Conservation (phyloP, 2,888 invertebrate genomes). For the Ryuthela nishihirai region DNA sequence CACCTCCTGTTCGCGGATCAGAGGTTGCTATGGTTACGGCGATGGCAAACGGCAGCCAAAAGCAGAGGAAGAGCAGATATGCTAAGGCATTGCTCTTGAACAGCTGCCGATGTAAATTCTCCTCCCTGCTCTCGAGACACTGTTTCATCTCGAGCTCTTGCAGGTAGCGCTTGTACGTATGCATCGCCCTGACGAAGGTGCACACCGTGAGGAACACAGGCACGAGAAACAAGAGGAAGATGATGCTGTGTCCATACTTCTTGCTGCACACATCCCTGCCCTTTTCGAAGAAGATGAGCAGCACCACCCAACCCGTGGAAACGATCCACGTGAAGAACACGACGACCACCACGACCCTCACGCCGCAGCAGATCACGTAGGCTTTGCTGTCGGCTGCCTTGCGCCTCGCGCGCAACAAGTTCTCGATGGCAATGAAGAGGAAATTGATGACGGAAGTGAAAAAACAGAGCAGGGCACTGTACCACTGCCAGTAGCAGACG, state of each 20-base stretch:
- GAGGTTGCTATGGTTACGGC: slow-evolving; percentile 21
- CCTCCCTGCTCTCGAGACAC: slow-evolving; percentile 36
- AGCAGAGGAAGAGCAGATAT: slow-evolving; percentile 35
- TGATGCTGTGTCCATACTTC: slow-evolving; percentile 27
- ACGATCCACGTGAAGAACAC: slow-evolving; percentile 35
- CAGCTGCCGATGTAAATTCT: slow-evolving; percentile 36
- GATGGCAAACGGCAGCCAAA: slow-evolving; percentile 39
- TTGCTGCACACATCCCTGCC: slow-evolving; percentile 28
- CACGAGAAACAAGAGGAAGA: slow-evolving; percentile 28
- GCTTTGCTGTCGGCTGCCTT: slow-evolving; percentile 12
- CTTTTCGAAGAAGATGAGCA: slow-evolving; percentile 21
- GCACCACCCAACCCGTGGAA: slow-evolving; percentile 17
- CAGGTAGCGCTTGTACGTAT: slow-evolving; percentile 24
- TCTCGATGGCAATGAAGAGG: slow-evolving; percentile 38
- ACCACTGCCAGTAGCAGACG: slow-evolving; percentile 39
- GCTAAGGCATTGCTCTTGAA: slow-evolving; percentile 38
- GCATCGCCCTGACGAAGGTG: slow-evolving; percentile 24
- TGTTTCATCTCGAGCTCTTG: slow-evolving; percentile 25
- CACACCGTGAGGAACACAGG: slow-evolving; percentile 25
- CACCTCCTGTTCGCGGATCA: background rate
- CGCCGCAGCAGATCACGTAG: slow-evolving; percentile 30
- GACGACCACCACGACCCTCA: slow-evolving; percentile 19
- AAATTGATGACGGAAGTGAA: slow-evolving; percentile 34
- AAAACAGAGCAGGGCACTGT: slow-evolving; percentile 33
- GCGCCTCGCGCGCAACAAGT: slow-evolving; percentile 34